Evolutionary conservation across 2,888 invertebrate species (phyloP).

Genomic region (Caenorhabditis drosophilae): DNA sequence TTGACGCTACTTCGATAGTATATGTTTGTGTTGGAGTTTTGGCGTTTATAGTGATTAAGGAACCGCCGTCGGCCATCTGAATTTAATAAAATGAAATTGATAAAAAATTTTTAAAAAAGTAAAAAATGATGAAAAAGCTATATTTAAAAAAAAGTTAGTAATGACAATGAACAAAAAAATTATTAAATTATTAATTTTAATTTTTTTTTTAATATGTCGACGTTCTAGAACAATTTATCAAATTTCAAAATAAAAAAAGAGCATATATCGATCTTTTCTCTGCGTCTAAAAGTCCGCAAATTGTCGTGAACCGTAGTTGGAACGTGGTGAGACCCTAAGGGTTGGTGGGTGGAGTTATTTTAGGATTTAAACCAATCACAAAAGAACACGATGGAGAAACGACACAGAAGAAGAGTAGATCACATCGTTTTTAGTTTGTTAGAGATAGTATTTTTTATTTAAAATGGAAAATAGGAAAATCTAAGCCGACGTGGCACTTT

Average conservation of each 20-base stretch:
- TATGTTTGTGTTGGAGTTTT: conserved; percentile 25
- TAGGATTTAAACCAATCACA: neutral
- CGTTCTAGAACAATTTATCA: neutral
- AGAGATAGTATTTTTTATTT: too few relatives aligned
- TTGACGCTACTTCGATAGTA: conserved; percentile 14
- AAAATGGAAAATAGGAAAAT: too few relatives aligned
- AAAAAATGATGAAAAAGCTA: neutral
- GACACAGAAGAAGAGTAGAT: too few relatives aligned
- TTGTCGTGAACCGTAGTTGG: conserved; percentile 20
- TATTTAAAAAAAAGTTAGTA: neutral
- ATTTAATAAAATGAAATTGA: neutral
- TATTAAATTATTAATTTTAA: neutral
- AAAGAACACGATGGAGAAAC: neutral
- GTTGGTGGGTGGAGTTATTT: neutral
- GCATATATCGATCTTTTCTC: neutral
- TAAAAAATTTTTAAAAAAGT: neutral
- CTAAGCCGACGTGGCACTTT: too few relatives aligned
- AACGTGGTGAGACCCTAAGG: neutral
- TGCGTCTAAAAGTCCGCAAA: too few relatives aligned
- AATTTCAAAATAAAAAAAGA: neutral
- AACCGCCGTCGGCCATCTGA: conserved; percentile 25
- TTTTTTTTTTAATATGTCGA: neutral
- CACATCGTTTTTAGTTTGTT: too few relatives aligned
- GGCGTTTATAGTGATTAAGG: conserved; percentile 35
- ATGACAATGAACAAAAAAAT: neutral